phyloP scores from a whole-genome alignment of 2,113 vertebrate genomes.

The Tenrec ecaudatus region DNA sequence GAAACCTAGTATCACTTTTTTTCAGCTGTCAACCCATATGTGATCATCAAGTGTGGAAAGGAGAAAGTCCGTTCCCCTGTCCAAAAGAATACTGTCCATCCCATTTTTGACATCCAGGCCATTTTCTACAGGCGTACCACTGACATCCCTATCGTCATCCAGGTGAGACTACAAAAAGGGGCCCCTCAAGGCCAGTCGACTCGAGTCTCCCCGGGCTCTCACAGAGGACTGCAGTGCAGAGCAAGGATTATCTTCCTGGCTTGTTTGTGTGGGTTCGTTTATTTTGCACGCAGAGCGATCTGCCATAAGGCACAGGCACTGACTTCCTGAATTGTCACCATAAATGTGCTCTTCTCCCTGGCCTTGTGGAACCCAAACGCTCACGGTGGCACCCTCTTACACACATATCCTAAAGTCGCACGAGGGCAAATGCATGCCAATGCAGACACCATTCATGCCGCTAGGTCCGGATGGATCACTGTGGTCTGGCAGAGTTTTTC shows the following conservation, averaged over 20 bases:
- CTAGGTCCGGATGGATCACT: background rate
- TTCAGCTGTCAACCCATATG: conserved; percentile 93
- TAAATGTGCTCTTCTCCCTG: background rate
- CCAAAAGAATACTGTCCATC: conserved; percentile 86
- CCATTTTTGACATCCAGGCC: conserved; percentile 90
- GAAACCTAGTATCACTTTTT: conserved; percentile 62
- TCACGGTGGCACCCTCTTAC: background rate
- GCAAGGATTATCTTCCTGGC: background rate
- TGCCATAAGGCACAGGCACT: background rate
- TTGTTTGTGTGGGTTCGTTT: background rate
- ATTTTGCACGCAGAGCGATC: conserved; percentile 1
- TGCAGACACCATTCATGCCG: background rate
- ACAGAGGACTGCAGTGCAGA: background rate
- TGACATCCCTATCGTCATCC: conserved; percentile 89
- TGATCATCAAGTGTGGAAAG: conserved; percentile 93
- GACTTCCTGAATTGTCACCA: background rate
- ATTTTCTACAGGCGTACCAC: conserved; percentile 94
- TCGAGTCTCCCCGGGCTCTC: background rate
- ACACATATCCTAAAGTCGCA: background rate
- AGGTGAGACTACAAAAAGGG: conserved; percentile 87
- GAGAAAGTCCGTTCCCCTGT: conserved; percentile 85
- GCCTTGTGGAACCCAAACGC: background rate
- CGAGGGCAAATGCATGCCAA: background rate
- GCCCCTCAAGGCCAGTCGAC: background rate
- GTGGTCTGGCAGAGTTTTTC: background rate